Percentiles rank a stretch among this genome's conserved stretches.
These are phyloP conservation scores for Melospiza melodia DNA, from an alignment of 2,113 vertebrate genomes.

Conservation along the genomic window DNA sequence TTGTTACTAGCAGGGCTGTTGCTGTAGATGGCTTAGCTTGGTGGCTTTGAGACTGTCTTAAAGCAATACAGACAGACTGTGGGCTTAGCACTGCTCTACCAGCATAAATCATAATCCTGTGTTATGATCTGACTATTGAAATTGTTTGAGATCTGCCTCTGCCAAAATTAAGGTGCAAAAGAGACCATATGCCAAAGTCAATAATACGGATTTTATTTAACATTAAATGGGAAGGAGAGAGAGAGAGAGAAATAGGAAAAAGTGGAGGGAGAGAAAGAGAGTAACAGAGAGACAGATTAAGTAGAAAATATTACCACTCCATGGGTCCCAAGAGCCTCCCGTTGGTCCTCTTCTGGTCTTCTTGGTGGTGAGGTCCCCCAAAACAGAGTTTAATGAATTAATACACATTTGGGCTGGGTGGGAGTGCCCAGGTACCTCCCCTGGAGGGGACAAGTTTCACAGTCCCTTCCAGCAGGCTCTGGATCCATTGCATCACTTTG, in stretches of 20 bases:
- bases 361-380: neutral
- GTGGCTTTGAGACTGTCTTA: neutral
- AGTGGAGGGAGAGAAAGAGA: neutral
- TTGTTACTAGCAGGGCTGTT: neutral
- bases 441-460: fast-evolving
- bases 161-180: neutral
- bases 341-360: too few relatives aligned
- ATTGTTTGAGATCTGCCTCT: neutral
- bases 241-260: neutral
- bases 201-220: neutral
- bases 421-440: neutral
- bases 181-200: neutral
- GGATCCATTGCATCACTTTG: neutral
- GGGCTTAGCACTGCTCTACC: neutral
- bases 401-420: neutral
- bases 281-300: neutral
- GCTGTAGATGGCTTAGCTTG: neutral
- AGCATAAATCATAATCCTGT: neutral
- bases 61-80: neutral
- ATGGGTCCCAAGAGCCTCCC: fast-evolving
- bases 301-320: neutral
- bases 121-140: fast-evolving
- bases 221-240: neutral
- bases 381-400: neutral
- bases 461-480: neutral